A percentile compares a stretch with the other conserved stretches of the same genome.
Conservation (phyloP, 2,888 invertebrate species). For the Ennomos erosarius region DNA sequence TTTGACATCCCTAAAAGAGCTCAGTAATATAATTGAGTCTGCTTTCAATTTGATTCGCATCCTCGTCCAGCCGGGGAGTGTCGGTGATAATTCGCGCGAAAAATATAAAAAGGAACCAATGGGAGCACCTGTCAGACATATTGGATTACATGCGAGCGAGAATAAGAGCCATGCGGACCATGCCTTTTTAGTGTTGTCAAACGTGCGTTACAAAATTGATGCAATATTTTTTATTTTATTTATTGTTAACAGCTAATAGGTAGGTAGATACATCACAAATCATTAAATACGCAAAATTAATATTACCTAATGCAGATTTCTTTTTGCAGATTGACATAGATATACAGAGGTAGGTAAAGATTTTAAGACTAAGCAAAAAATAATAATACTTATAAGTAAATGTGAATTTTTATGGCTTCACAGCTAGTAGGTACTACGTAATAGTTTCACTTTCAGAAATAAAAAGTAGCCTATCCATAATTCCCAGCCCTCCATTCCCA, state of each 20-base stretch:
- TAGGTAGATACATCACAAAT: no score
- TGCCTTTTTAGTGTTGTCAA: slow-evolving; percentile 22
- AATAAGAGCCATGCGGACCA: slow-evolving; percentile 27
- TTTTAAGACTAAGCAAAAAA: no score
- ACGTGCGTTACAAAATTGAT: not conserved
- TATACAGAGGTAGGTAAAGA: no score
- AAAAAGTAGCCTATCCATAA: no score
- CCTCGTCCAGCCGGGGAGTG: slow-evolving; percentile 75
- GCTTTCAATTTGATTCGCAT: slow-evolving; percentile 85
- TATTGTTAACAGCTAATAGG: not conserved
- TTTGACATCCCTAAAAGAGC: slow-evolving; percentile 66
- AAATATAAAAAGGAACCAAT: slow-evolving; percentile 81
- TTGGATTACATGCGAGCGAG: slow-evolving; percentile 69
- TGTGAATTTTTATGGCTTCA: no score
- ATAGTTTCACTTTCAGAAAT: no score
- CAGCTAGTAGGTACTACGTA: no score
- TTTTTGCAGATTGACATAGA: no score
- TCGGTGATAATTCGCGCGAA: slow-evolving; percentile 84
- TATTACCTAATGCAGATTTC: no score
- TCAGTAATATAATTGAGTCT: slow-evolving; percentile 81
- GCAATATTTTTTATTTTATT: not conserved
- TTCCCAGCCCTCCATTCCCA: no score
- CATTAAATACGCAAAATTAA: no score
- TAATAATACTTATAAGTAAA: no score
- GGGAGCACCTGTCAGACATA: slow-evolving; percentile 77